A percentile compares a stretch with the other conserved stretches of the same genome.
These are phyloP conservation scores for Leptura quadrifasciata DNA, from an alignment of 2,888 invertebrate species.

Conservation along the genomic window DNA sequence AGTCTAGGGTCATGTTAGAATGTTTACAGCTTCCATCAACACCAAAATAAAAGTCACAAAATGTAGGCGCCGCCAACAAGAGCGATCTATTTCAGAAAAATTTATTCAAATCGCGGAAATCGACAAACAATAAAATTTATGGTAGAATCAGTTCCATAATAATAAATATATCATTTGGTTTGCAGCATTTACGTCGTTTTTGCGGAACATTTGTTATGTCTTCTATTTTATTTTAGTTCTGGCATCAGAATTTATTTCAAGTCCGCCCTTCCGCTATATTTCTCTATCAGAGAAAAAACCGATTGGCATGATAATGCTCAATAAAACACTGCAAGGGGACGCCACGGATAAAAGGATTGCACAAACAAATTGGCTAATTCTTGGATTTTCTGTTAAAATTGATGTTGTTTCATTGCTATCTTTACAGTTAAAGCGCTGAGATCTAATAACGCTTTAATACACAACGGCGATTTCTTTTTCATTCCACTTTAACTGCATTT, in stretches of 20 bases:
- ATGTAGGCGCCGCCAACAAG: constrained; percentile 25
- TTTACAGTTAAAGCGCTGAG: constrained; percentile 59
- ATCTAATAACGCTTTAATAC: constrained; percentile 51
- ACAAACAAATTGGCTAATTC: constrained; percentile 70
- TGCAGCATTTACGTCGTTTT: constrained; percentile 70
- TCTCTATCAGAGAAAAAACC: constrained; percentile 66
- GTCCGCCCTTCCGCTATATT: constrained; percentile 69
- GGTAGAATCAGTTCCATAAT: constrained; percentile 65
- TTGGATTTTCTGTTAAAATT: constrained; percentile 67
- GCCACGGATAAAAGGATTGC: constrained; percentile 65
- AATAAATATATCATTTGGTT: constrained; percentile 72
- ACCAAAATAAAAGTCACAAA: constrained; percentile 23
- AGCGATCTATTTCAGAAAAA: constrained; percentile 30
- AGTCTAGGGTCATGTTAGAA: constrained; percentile 9
- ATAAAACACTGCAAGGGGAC: constrained; percentile 66
- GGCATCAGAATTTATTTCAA: constrained; percentile 67
- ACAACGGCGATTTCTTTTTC: constrained; percentile 50
- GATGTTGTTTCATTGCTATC: constrained; percentile 62
- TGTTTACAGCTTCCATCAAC: constrained; percentile 25
- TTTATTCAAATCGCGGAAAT: constrained; percentile 53
- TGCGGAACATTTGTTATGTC: constrained; percentile 71
- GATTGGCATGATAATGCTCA: constrained; percentile 71
- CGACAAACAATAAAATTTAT: constrained; percentile 67
- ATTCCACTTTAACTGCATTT: constrained; percentile 54
- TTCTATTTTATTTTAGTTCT: constrained; percentile 69